phyloP scores from a whole-genome alignment of 2,113 vertebrate genomes.

The Aegotheles bennettii region DNA sequence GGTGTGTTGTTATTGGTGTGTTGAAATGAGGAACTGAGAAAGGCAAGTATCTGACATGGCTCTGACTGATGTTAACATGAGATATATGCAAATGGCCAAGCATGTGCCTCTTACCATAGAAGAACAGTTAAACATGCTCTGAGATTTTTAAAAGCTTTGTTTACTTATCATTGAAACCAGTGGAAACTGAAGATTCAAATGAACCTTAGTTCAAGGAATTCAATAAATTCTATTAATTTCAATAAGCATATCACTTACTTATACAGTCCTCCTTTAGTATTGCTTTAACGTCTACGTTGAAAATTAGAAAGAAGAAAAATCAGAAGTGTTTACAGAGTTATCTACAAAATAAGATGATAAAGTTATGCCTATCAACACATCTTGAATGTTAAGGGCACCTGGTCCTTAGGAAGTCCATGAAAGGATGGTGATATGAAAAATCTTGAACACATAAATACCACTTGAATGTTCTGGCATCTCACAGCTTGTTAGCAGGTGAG shows the following conservation, averaged over 20 bases:
- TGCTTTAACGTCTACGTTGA: not conserved
- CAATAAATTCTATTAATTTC: not conserved
- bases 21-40: not conserved
- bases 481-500: not conserved
- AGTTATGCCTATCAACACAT: not conserved
- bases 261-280: not conserved
- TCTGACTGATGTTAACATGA: accelerated
- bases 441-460: not conserved
- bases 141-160: not conserved
- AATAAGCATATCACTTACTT: not conserved
- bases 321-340: not conserved
- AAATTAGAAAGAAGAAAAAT: not conserved
- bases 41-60: not conserved
- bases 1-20: not conserved
- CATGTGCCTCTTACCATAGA: not conserved
- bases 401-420: not conserved
- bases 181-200: not conserved
- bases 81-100: not conserved
- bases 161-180: not conserved
- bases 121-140: not conserved
- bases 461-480: not conserved
- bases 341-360: not conserved
- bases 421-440: not conserved
- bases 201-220: not conserved
- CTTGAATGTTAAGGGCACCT: not conserved